phyloP scores from a whole-genome alignment of 2,888 invertebrate genomes.

The Boloria euphrosyne region DNA sequence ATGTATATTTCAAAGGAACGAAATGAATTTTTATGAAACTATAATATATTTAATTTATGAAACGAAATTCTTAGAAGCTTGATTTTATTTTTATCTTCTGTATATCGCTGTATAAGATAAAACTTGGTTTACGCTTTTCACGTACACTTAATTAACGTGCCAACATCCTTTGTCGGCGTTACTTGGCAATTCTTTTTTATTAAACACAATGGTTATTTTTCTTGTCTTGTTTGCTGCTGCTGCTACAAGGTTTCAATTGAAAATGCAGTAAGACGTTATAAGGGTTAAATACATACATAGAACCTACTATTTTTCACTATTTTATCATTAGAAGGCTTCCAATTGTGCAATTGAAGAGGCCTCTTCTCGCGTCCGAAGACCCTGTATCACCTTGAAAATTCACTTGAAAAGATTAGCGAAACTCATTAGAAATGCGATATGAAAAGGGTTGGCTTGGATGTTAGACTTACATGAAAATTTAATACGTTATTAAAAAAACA shows the following conservation, averaged over 20 bases:
- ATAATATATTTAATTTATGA: too few species aligned
- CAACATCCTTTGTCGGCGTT: not conserved
- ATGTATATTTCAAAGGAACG: too few species aligned
- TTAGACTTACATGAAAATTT: too few species aligned
- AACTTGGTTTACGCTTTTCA: slow-evolving; percentile 2
- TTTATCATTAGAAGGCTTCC: too few species aligned
- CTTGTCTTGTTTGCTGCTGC: not conserved
- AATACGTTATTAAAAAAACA: too few species aligned
- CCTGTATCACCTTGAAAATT: not conserved
- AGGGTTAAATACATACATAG: too few species aligned
- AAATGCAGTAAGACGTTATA: not conserved
- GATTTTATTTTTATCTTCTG: not conserved
- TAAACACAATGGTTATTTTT: not conserved
- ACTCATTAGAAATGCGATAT: slow-evolving; percentile 5
- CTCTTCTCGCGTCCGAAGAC: not conserved
- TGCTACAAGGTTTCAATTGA: not conserved
- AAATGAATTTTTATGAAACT: too few species aligned
- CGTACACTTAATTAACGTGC: not conserved
- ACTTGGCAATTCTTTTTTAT: not conserved
- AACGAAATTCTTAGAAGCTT: not conserved
- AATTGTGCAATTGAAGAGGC: not conserved
- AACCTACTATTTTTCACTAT: too few species aligned
- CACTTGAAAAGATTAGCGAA: slow-evolving; percentile 2
- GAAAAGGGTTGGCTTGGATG: not conserved
- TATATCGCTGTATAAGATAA: slow-evolving; percentile 7